Base-by-base conservation (phyloP, 2,113 vertebrate species). In the Gila orcuttii region DNA sequence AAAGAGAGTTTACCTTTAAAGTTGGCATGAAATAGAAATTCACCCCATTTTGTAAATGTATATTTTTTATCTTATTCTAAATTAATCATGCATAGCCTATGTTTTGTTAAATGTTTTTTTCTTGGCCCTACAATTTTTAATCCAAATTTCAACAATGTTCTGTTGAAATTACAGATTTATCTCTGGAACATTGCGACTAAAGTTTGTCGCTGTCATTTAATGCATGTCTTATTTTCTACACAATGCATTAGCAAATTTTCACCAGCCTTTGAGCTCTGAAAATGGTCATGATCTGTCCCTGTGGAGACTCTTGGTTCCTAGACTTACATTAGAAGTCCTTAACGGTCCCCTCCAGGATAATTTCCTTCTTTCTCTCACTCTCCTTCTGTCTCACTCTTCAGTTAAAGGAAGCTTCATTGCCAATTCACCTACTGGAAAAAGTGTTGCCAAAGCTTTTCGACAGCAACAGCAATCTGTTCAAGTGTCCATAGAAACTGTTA, bases 301-400 rank as follows among this genome's bases (percentile, higher is more conserved):
- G 57, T 33, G 60, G 50, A 88, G 19, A 77, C 62, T n/a, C 50
- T 78, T 73, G 6, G 3, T 31, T 85, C 59, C 47, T 71, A 13
- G 79, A 50, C 31, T 66, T 33, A 79, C 83, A 86, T 87, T 79
- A 62, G 66, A 9, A 52, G n/a, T 25, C 2, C 25, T 80, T 31
- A 80, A 66, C n/a, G 17, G 60, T 64, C 59, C 79, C 79, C 59
- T 64, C 25, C 78, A 80, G 36, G 36, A 47, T 50, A 66, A 83
- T 81, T 39, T 85, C 57, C 86, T 80, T 79, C 86, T 89, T 55
- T 21, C 68, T 86, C 88, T 71, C 84, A 45, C 83, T 88, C 85
- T 86, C 86, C 76, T 33, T 89, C 85, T 73, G 23, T 90, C 86
- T 86, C 85, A 86, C 25, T 39, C 81, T n/a, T 83, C 33, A 73